Percentiles rank a stretch among this genome's conserved stretches.
These are phyloP conservation scores for Tetanocera ferruginea DNA, from an alignment of 2,888 invertebrate species.

Conservation along the genomic window DNA sequence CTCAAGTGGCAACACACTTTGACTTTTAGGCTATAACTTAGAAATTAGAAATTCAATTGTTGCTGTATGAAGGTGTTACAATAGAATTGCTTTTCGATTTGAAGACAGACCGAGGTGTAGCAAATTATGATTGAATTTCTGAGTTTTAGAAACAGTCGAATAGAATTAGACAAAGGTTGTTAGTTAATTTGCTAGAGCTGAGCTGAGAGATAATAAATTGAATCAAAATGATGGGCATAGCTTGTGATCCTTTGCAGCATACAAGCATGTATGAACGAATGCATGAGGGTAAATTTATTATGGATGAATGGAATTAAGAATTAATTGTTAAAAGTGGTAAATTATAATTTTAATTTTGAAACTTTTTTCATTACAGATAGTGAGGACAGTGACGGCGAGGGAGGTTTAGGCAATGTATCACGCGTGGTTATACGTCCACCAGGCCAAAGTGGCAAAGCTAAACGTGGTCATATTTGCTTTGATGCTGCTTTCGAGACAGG, in stretches of 20 bases:
- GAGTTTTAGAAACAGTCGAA: slow-evolving; percentile 18
- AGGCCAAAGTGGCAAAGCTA: slow-evolving; percentile 94
- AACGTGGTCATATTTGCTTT: slow-evolving; percentile 95
- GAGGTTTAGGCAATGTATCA: slow-evolving; percentile 93
- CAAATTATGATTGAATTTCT: slow-evolving; percentile 7
- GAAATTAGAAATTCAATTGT: slow-evolving; percentile 25
- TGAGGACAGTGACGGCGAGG: slow-evolving; percentile 93
- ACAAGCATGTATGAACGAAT: slow-evolving; percentile 78
- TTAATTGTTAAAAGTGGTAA: neutral
- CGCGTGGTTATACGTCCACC: slow-evolving; percentile 89
- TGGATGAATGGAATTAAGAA: neutral
- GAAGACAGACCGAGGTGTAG: neutral
- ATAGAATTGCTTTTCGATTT: slow-evolving; percentile 16
- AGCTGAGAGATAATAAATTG: neutral
- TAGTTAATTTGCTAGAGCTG: neutral
- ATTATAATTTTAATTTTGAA: neutral
- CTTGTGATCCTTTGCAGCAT: slow-evolving; percentile 72
- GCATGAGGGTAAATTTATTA: slow-evolving; percentile 69
- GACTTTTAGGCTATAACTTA: slow-evolving; percentile 19
- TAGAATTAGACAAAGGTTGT: neutral
- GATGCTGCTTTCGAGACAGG: slow-evolving; percentile 98
- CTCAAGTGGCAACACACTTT: slow-evolving; percentile 19
- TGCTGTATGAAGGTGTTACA: neutral
- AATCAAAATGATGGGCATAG: slow-evolving; percentile 65
- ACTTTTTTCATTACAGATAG: slow-evolving; percentile 76